Evolutionary conservation across 2,888 invertebrate species (phyloP), one percentile per base, ranked within the genome.

Genomic region (Byasa hedistus): DNA sequence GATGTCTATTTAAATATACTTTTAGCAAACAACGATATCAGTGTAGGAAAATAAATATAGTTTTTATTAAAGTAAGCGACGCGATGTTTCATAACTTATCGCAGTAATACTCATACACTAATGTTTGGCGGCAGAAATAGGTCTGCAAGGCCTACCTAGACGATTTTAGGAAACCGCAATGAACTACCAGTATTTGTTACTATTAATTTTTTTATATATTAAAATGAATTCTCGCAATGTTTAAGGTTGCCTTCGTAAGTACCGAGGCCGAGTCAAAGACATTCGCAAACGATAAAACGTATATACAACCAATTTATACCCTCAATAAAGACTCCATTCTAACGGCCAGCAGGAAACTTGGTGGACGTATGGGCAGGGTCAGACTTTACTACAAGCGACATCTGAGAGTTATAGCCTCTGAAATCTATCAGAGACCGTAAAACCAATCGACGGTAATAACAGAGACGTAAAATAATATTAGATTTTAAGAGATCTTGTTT

Each of bases 251-350:
- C 32, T 32, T 32, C 32, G 32, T 32, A 63, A 70, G 71, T 69
- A 65, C 65, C 71, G 68, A 71, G 70, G 72, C 61, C 72, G 69
- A 66, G 58, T 63, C 69, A 65, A 68, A 70, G 71, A 69, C 71
- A 70, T 71, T 73, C 69, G 69, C 72, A 69, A 71, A 70, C 71
- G 64, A 73, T 77, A 76, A 76, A 73, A 68, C 69, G 68, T 68
- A 68, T 72, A 69, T 72, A 70, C 68, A 67, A 65, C 71, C 73
- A 73, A 75, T 76, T 78, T 73, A 71, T 68, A 64, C 59, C 57
- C 61, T 57, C 68, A 71, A 70, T 76, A 75, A 75, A 76, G 72
- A 71, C 70, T 57, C 59, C 39, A 51, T 57, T 57, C 65, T 48
- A 61, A 61, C 60, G 52, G 66, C 52, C 24, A 21, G 57, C 60